phyloP scores from a whole-genome alignment of 2,888 invertebrate genomes.

The Linnaemya tessellans region DNA sequence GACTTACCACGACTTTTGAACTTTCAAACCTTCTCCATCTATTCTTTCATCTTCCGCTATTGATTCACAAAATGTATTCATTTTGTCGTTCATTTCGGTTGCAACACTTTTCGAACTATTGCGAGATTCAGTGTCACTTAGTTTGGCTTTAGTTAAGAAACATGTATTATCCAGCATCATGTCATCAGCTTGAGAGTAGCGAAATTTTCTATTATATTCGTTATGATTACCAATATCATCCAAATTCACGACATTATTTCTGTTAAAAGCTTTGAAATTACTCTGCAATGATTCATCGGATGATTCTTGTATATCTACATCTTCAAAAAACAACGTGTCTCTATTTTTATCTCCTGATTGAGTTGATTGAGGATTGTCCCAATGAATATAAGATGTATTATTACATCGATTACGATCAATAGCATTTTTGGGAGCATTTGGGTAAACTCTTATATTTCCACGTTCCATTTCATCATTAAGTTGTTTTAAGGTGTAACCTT shows the following conservation, averaged over 20 bases:
- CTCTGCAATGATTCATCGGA: neutral
- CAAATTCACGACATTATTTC: slow-evolving; percentile 14
- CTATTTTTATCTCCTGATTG: slow-evolving; percentile 39
- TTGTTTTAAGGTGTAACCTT: slow-evolving; percentile 75
- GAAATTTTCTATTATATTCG: slow-evolving; percentile 66
- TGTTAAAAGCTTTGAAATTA: slow-evolving; percentile 3
- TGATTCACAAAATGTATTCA: slow-evolving; percentile 28
- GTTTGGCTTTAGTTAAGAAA: slow-evolving; percentile 75
- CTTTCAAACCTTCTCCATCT: neutral
- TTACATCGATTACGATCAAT: slow-evolving; percentile 66
- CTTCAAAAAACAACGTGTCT: slow-evolving; percentile 46
- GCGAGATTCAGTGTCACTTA: slow-evolving; percentile 76
- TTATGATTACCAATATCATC: neutral
- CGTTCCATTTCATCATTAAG: slow-evolving; percentile 77
- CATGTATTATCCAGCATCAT: slow-evolving; percentile 77
- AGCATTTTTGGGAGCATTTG: slow-evolving; percentile 72
- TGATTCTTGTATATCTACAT: slow-evolving; percentile 36
- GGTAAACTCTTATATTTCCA: slow-evolving; percentile 76
- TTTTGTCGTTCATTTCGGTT: slow-evolving; percentile 12
- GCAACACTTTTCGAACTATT: slow-evolving; percentile 72
- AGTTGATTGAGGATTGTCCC: slow-evolving; percentile 50
- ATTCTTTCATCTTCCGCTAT: slow-evolving; percentile 3
- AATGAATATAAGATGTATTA: slow-evolving; percentile 2
- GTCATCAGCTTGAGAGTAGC: slow-evolving; percentile 77
- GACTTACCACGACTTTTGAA: slow-evolving; percentile 34